Evolutionary conservation across 2,797 vertebrate species (phyloP).

Genomic region (Allobates femoralis): DNA sequence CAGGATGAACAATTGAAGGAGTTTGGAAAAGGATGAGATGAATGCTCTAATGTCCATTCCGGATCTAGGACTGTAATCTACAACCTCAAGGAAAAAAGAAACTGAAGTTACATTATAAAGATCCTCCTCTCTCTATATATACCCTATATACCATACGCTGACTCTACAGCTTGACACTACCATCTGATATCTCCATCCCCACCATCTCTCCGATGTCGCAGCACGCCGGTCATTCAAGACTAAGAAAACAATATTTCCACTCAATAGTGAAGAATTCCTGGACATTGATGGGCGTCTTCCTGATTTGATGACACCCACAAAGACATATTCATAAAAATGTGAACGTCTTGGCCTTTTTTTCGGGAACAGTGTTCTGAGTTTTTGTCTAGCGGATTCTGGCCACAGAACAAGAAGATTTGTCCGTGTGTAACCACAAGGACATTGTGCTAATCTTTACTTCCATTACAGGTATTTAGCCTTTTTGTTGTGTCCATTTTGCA

Average conservation of each 20-base stretch:
- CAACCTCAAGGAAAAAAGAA: too few species aligned
- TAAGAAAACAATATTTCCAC: neutral
- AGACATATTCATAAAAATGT: neutral
- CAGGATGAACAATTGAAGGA: too few species aligned
- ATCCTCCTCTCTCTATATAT: too few species aligned
- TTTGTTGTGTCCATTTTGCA: too few species aligned
- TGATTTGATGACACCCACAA: neutral
- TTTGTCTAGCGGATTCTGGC: neutral
- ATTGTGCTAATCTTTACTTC: neutral
- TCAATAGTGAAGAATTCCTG: neutral
- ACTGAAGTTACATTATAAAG: too few species aligned
- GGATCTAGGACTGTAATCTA: too few species aligned
- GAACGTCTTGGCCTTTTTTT: neutral
- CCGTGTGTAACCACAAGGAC: constrained; percentile 2
- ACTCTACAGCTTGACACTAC: too few species aligned
- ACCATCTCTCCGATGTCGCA: neutral
- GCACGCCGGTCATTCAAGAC: neutral
- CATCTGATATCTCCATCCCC: too few species aligned
- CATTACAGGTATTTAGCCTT: constrained; percentile 6
- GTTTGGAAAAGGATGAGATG: too few species aligned
- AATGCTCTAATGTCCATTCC: too few species aligned
- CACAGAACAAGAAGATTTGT: constrained; percentile 7
- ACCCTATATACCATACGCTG: too few species aligned
- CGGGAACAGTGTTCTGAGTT: neutral
- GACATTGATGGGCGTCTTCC: neutral